Percentiles rank a stretch among this genome's conserved stretches.
Conservation (phyloP, 2,113 vertebrate species). For the Phaethornis superciliosus region DNA sequence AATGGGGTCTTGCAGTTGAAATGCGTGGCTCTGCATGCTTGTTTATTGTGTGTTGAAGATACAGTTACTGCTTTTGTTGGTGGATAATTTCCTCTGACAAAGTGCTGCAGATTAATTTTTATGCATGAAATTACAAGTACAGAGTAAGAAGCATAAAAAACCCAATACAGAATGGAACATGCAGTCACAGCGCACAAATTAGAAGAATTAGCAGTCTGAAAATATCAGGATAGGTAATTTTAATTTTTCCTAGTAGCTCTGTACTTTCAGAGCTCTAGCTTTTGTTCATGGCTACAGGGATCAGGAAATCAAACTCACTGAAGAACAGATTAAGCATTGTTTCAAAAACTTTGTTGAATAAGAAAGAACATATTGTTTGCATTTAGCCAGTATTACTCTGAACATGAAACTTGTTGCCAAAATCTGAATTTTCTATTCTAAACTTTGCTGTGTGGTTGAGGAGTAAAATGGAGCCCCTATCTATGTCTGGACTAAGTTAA, state of each 20-base stretch:
- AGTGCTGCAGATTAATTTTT: slow-evolving; percentile 36
- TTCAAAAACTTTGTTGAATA: not conserved
- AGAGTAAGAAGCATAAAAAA: slow-evolving; percentile 33
- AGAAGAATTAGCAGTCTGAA: not conserved
- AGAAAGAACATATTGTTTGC: not conserved
- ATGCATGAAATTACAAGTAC: slow-evolving; percentile 38
- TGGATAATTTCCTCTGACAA: slow-evolving; percentile 51
- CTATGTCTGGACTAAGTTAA: not conserved
- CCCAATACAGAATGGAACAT: not conserved
- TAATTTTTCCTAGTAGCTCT: not conserved
- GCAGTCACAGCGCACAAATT: not conserved
- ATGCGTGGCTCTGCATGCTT: slow-evolving; percentile 6
- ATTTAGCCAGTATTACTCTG: not conserved
- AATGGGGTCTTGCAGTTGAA: slow-evolving; percentile 27
- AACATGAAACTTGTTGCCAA: not conserved
- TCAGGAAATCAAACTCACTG: not conserved
- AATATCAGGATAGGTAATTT: not conserved
- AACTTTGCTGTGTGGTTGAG: not conserved
- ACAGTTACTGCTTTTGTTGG: slow-evolving; percentile 38
- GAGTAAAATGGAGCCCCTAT: not conserved
- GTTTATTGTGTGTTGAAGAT: slow-evolving; percentile 44
- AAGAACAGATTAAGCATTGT: not conserved
- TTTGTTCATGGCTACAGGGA: not conserved
- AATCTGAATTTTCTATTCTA: not conserved
- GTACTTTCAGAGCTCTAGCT: not conserved